phyloP scores from a whole-genome alignment of 2,113 vertebrate genomes.

The Hystrix brachyura region DNA sequence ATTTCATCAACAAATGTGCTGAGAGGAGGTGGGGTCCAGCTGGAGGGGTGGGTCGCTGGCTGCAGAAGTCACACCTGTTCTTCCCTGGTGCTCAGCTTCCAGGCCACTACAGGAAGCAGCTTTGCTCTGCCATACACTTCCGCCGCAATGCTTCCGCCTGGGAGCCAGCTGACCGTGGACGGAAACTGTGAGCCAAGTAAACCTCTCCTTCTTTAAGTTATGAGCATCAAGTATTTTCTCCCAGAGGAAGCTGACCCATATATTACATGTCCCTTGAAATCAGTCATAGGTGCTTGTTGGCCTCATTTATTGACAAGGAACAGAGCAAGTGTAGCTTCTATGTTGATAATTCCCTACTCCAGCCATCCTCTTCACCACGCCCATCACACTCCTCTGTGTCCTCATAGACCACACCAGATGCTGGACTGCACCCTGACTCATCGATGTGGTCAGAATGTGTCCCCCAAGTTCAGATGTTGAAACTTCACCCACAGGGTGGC shows the following conservation, averaged over 20 bases:
- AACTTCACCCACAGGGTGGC: background rate
- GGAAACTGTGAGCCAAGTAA: background rate
- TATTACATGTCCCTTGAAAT: too few relatives aligned
- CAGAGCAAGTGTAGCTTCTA: background rate
- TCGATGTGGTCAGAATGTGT: background rate
- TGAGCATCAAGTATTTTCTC: background rate
- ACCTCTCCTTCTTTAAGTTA: too few relatives aligned
- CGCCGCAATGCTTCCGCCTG: background rate
- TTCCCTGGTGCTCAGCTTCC: background rate
- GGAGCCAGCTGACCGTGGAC: background rate
- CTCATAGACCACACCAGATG: accelerated
- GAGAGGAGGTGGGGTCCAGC: background rate
- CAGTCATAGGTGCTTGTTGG: background rate
- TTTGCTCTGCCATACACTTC: background rate
- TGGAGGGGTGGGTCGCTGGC: background rate
- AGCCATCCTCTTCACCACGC: accelerated
- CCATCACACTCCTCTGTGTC: background rate
- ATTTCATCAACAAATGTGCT: background rate
- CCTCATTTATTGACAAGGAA: too few relatives aligned
- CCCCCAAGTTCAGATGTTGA: background rate
- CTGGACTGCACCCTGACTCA: accelerated
- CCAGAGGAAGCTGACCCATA: background rate
- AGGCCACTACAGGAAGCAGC: background rate
- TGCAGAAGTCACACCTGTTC: background rate
- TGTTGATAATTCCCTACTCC: accelerated